Evolutionary conservation across 2,113 vertebrate genomes (phyloP).

Genomic region (Clarias batrachus): DNA sequence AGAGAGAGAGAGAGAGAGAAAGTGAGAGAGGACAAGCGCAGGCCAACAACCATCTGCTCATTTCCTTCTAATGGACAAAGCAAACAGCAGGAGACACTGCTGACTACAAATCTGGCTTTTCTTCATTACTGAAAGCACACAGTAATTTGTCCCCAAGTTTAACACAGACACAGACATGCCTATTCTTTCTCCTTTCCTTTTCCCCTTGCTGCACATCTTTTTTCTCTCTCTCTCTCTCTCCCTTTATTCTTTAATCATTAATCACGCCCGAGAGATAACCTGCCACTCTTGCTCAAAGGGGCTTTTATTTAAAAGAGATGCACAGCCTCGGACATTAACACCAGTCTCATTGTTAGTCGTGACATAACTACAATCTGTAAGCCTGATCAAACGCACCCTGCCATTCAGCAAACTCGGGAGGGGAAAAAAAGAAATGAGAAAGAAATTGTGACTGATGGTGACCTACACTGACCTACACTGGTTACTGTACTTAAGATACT

Average conservation of each 20-base stretch:
- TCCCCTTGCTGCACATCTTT: constrained; percentile 10
- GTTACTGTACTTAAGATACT: neutral
- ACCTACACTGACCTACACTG: neutral
- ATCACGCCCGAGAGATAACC: constrained; percentile 28
- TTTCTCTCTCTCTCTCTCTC: neutral
- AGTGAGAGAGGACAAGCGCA: constrained; percentile 61
- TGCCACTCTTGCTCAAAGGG: constrained; percentile 21
- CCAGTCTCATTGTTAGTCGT: constrained; percentile 20
- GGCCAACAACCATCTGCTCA: constrained; percentile 96
- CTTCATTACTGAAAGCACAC: constrained; percentile 70
- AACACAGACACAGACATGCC: constrained; percentile 37
- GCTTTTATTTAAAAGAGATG: constrained; percentile 17
- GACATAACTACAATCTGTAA: constrained; percentile 21
- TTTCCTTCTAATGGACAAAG: constrained; percentile 92
- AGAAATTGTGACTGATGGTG: neutral
- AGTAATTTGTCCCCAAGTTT: constrained; percentile 49
- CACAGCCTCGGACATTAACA: constrained; percentile 8
- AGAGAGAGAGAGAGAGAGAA: constrained; percentile 8
- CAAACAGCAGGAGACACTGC: constrained; percentile 90
- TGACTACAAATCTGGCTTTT: constrained; percentile 86
- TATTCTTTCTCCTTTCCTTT: constrained; percentile 25
- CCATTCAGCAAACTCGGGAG: neutral
- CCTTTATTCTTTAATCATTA: constrained; percentile 30
- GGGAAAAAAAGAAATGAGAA: neutral
- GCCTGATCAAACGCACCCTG: neutral